These are phyloP conservation scores for Heliconius himera DNA, from an alignment of 1,140 invertebrate species.

Conservation along the genomic window DNA sequence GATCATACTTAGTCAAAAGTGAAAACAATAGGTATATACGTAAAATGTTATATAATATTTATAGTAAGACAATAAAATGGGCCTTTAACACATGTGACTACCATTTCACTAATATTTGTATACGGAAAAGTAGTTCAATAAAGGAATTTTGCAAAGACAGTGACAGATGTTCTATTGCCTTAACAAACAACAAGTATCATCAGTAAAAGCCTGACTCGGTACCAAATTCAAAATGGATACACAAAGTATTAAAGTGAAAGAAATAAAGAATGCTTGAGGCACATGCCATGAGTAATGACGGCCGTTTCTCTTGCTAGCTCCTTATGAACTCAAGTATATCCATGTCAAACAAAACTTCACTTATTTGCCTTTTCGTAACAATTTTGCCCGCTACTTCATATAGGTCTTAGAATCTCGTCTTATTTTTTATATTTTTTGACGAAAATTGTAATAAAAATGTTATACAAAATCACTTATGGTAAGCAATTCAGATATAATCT, in stretches of 20 bases:
- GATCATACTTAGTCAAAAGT: too few species aligned
- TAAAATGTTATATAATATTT: too few species aligned
- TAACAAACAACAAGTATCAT: conserved; percentile 61
- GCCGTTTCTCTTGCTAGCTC: conserved; percentile 61
- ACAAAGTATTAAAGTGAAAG: conserved; percentile 53
- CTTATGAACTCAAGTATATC: conserved; percentile 71
- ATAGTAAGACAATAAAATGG: too few species aligned
- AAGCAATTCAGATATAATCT: too few species aligned
- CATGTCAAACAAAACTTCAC: conserved; percentile 68
- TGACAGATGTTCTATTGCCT: conserved; percentile 46
- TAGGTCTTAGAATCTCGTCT: too few species aligned
- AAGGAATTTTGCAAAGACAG: conserved; percentile 24
- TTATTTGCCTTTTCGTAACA: conserved; percentile 47
- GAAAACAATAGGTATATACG: too few species aligned
- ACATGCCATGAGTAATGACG: conserved; percentile 65
- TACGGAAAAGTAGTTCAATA: conserved; percentile 18
- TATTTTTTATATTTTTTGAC: too few species aligned
- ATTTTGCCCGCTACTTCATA: background rate
- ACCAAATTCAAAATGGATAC: conserved; percentile 62
- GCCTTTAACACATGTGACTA: background rate
- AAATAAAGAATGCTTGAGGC: conserved; percentile 61
- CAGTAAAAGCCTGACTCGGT: conserved; percentile 55
- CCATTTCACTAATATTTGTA: background rate
- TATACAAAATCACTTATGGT: too few species aligned
- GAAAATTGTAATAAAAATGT: too few species aligned